Evolutionary conservation across 2,797 vertebrate species (phyloP), one percentile per base, ranked within the genome.

Genomic region (Argentina silus): DNA sequence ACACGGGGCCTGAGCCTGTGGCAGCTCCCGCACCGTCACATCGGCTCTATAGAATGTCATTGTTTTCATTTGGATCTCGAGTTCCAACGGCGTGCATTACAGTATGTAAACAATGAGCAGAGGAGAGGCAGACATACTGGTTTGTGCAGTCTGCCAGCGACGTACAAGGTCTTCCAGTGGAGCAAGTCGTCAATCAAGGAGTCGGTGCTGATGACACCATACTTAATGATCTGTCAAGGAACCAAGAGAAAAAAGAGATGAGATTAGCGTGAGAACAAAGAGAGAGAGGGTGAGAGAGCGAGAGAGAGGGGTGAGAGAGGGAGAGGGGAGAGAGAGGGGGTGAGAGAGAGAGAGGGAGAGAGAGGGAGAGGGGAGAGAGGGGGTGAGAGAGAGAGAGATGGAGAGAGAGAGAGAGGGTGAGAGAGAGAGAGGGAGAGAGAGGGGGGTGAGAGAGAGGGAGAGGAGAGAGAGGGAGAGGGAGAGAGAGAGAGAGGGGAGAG

Each of bases 71-170:
- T 36, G 27, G 27, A 36, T 36, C 27, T 36, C 2, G 27, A 36
- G 27, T 36, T 36, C 27, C 27, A 36, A 36, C 27, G 27, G 27
- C n/a, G n/a, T 36, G 27, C 27, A 36, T 4, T 4, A 36, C 9
- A 47, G 44, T 36, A 36, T 36, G 27, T 36, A 36, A 36, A 36
- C 27, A 36, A 36, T 36, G 27, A 2, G 4, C 27, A 36, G 27
- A 36, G 27, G 27, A 23, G 19, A 57, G 6, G 2, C 19, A 43
- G 7, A 55, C 48, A 23, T 10, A 64, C 70, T 43, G 98, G 98
- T 85, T 99, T 99, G 72, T 99, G 98, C 6, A 99, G 95, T 48
- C 97, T 95, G 59, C 98, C 98, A 63, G 97, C 96, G 0, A 97
- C 85, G 42, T 99, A 99, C 72, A 99, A 76, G 1, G 93, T 97